Evolutionary conservation across 2,797 vertebrate species (phyloP).

Genomic region (Nannoperca obscura): DNA sequence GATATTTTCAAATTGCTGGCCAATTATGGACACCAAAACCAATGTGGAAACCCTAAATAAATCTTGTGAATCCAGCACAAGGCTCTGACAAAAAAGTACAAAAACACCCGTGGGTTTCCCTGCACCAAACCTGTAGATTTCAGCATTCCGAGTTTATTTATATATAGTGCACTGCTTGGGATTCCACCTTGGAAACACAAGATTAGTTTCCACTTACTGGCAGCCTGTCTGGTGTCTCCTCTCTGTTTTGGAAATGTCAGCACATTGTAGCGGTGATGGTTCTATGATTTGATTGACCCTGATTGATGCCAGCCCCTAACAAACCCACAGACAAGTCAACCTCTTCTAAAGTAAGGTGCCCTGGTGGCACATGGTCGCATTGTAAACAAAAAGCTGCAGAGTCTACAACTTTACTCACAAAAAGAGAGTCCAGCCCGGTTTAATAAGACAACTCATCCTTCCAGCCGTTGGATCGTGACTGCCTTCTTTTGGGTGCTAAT

Average conservation of each 20-base stretch:
- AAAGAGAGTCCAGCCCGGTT: constrained; percentile 51
- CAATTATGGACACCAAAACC: background rate
- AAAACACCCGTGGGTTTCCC: constrained; percentile 1
- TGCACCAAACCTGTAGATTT: constrained; percentile 4
- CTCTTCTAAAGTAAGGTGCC: constrained; percentile 34
- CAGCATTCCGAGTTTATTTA: constrained; percentile 10
- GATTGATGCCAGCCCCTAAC: constrained; percentile 47
- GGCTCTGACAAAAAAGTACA: constrained; percentile 4
- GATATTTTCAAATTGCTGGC: constrained; percentile 25
- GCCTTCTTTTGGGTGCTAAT: constrained; percentile 75
- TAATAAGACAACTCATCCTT: constrained; percentile 73
- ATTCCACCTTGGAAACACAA: constrained; percentile 11
- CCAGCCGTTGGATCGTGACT: constrained; percentile 69
- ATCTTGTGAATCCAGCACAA: constrained; percentile 5
- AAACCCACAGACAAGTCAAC: constrained; percentile 40
- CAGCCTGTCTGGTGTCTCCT: constrained; percentile 27
- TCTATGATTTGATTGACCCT: constrained; percentile 49
- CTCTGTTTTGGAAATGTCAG: constrained; percentile 51
- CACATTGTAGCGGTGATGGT: constrained; percentile 30
- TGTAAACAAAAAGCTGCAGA: constrained; percentile 45
- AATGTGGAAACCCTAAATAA: constrained; percentile 3
- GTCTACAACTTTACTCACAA: constrained; percentile 42
- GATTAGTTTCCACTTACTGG: constrained; percentile 27
- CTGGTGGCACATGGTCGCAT: constrained; percentile 33
- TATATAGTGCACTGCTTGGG: constrained; percentile 17